Percentiles rank a stretch among this genome's conserved stretches.
These are phyloP conservation scores for Andricus grossulariae DNA, from an alignment of 1,140 invertebrate genomes.

Conservation along the genomic window DNA sequence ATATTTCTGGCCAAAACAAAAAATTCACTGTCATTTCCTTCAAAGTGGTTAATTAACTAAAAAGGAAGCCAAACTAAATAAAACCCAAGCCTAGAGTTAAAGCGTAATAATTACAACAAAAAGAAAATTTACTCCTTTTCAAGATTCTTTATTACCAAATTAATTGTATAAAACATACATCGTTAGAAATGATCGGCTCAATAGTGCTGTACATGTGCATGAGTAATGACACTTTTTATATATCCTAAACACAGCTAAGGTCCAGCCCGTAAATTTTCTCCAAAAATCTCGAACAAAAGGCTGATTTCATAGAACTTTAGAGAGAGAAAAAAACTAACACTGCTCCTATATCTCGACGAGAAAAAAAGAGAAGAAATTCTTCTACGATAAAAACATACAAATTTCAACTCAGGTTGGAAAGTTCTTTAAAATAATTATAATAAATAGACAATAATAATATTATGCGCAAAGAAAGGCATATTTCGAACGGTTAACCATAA, in stretches of 20 bases:
- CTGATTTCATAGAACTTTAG: slow-evolving; percentile 38
- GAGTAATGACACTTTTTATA: slow-evolving; percentile 66
- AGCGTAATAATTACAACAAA: slow-evolving; percentile 19
- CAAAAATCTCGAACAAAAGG: slow-evolving; percentile 50
- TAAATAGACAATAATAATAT: slow-evolving; percentile 39
- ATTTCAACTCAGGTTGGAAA: slow-evolving; percentile 49
- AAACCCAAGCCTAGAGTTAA: background rate
- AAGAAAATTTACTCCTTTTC: slow-evolving; percentile 44
- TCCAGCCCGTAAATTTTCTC: slow-evolving; percentile 60
- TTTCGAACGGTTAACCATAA: slow-evolving; percentile 6
- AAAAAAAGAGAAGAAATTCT: slow-evolving; percentile 42
- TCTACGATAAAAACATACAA: slow-evolving; percentile 43
- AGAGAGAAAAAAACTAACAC: slow-evolving; percentile 38
- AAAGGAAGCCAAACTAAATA: slow-evolving; percentile 19
- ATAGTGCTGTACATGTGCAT: slow-evolving; percentile 63
- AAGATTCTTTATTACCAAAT: slow-evolving; percentile 70
- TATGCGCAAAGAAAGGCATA: slow-evolving; percentile 33
- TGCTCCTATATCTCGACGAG: slow-evolving; percentile 47
- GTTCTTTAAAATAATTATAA: slow-evolving; percentile 33
- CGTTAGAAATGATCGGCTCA: slow-evolving; percentile 64
- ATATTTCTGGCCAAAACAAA: too few relatives aligned
- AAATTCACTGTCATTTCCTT: too few relatives aligned
- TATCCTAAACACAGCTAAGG: slow-evolving; percentile 61
- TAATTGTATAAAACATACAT: slow-evolving; percentile 73
- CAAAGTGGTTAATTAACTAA: background rate